A percentile compares a stretch with the other conserved stretches of the same genome.
phyloP scores from a whole-genome alignment of 2,797 vertebrate species.

The Alosa sapidissima region DNA sequence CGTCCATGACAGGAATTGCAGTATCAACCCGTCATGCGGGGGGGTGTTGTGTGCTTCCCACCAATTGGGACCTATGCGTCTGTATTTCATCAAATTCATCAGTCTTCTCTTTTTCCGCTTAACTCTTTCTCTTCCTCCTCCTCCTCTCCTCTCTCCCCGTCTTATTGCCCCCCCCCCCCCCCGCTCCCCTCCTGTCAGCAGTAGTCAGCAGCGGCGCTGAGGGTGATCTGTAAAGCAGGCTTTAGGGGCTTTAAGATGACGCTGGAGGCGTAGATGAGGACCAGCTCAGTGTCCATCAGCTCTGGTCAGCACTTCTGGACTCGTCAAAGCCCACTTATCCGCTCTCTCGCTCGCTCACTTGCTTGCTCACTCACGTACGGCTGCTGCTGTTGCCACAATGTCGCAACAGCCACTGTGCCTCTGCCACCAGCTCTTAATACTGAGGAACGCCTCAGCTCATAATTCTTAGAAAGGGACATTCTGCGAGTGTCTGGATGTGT shows the following conservation, averaged over 20 bases:
- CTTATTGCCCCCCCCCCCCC: background rate
- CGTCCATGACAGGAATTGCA: no score
- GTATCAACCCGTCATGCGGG: no score
- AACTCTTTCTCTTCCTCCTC: background rate
- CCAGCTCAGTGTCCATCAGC: constrained; percentile 35
- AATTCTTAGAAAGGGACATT: background rate
- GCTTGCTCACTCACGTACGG: no score
- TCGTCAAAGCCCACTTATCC: constrained; percentile 26
- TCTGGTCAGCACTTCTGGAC: constrained; percentile 45
- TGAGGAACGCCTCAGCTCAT: no score
- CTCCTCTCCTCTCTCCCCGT: background rate
- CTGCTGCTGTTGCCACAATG: no score
- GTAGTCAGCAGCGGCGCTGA: background rate
- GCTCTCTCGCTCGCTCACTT: background rate
- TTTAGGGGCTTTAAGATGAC: constrained; percentile 41
- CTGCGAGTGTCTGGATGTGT: background rate
- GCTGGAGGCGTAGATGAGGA: constrained; percentile 30
- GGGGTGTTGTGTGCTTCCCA: no score
- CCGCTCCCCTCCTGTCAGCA: background rate
- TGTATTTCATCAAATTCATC: no score
- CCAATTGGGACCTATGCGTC: no score
- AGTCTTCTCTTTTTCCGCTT: no score
- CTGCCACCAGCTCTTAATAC: no score
- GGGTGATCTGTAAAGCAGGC: constrained; percentile 29
- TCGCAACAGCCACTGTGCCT: no score